A percentile compares a stretch with the other conserved stretches of the same genome.
Conservation (phyloP, 2,113 vertebrate species). For the Jaculus jaculus region DNA sequence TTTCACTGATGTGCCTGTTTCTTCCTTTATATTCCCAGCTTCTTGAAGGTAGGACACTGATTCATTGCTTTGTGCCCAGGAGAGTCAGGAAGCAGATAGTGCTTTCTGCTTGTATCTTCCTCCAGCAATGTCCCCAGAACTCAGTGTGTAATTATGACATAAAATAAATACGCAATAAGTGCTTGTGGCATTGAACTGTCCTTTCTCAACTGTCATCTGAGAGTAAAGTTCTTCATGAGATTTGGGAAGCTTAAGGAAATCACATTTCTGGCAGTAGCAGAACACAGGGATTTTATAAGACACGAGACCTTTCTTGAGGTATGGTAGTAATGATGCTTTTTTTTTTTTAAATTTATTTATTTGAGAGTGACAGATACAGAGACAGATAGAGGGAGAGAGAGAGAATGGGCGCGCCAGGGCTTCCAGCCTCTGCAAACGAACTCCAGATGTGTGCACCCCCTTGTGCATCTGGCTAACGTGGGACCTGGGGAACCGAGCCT, state of each 20-base stretch:
- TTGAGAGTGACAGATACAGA: too few relatives aligned
- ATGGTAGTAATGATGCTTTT: not conserved
- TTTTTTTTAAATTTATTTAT: not conserved
- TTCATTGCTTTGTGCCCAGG: not conserved
- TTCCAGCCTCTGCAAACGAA: too few relatives aligned
- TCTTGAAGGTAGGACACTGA: not conserved
- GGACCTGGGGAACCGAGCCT: too few relatives aligned
- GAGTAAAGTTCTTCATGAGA: not conserved
- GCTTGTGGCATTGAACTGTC: not conserved
- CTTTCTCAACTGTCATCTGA: not conserved
- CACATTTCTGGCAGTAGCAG: not conserved
- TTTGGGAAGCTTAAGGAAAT: not conserved
- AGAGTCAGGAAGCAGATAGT: too few relatives aligned
- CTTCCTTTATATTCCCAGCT: not conserved
- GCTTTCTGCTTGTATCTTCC: too few relatives aligned
- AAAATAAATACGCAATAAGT: not conserved
- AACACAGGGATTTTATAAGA: constrained; percentile 10
- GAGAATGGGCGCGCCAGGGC: too few relatives aligned
- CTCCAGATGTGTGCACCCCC: too few relatives aligned
- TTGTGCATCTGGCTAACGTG: too few relatives aligned
- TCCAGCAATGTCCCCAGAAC: not conserved
- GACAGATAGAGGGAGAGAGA: too few relatives aligned
- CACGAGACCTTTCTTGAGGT: not conserved
- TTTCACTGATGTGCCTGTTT: not conserved
- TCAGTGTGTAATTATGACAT: not conserved